Evolutionary conservation across 1,140 invertebrate genomes (phyloP).

Genomic region (Zaprionus taronus): DNA sequence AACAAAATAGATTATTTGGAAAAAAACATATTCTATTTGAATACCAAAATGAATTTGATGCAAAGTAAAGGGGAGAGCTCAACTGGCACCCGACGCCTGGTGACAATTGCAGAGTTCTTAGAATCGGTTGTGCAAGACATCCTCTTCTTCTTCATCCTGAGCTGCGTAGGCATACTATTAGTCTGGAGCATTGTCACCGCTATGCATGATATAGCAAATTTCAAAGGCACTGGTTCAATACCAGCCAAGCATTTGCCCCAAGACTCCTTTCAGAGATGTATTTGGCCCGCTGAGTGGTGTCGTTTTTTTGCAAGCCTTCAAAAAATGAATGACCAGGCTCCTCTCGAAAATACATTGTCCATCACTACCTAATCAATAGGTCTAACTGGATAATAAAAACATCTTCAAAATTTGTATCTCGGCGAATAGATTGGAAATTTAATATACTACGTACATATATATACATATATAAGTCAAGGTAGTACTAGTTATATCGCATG

Average conservation of each 20-base stretch:
- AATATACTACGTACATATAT: too few species aligned
- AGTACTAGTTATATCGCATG: too few species aligned
- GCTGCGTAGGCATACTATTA: background rate
- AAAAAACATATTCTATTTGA: background rate
- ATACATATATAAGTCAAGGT: too few species aligned
- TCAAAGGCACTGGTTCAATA: background rate
- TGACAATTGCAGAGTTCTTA: background rate
- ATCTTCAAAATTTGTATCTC: background rate
- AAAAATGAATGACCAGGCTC: background rate
- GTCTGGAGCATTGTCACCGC: background rate
- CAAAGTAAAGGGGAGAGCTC: background rate
- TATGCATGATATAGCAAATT: background rate
- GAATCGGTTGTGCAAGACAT: background rate
- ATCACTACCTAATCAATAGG: too few species aligned
- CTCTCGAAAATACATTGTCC: background rate
- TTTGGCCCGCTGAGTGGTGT: conserved; percentile 7
- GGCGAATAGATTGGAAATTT: background rate
- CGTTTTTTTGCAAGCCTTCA: background rate
- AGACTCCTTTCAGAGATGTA: background rate
- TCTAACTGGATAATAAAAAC: background rate
- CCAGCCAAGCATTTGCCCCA: background rate
- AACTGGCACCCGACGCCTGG: background rate
- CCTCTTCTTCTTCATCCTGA: background rate
- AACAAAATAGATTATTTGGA: background rate
- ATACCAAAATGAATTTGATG: background rate